Conservation (phyloP, 2,797 vertebrate species). For the Furcifer pardalis region DNA sequence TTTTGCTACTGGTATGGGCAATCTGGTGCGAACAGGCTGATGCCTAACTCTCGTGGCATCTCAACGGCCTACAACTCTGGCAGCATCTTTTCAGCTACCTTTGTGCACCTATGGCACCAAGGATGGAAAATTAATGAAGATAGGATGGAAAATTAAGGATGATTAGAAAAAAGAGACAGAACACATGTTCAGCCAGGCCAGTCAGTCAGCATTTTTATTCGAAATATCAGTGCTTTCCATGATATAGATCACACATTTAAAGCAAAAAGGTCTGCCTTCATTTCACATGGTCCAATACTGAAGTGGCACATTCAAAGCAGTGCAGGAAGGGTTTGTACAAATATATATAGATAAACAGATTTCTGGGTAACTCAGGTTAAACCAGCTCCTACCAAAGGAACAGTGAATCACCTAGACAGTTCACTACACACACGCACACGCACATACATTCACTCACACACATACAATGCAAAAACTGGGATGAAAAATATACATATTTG, state of each 20-base stretch:
- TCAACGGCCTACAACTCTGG: background rate
- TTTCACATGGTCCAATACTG: slow-evolving; percentile 74
- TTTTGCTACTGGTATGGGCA: too few species aligned
- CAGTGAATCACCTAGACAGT: slow-evolving; percentile 80
- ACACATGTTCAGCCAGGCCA: slow-evolving; percentile 51
- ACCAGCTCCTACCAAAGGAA: slow-evolving; percentile 81
- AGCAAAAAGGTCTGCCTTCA: slow-evolving; percentile 76
- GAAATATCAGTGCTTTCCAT: slow-evolving; percentile 76
- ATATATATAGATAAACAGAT: slow-evolving; percentile 80
- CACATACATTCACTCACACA: slow-evolving; percentile 62
- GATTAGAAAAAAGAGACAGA: slow-evolving; percentile 30
- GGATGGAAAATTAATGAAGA: background rate
- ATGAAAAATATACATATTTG: slow-evolving; percentile 53
- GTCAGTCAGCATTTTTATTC: slow-evolving; percentile 79
- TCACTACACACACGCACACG: slow-evolving; percentile 72
- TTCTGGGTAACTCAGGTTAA: slow-evolving; percentile 74
- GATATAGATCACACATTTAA: slow-evolving; percentile 74
- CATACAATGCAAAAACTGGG: slow-evolving; percentile 78
- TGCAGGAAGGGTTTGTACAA: slow-evolving; percentile 76
- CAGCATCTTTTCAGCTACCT: background rate
- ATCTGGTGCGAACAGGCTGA: too few species aligned
- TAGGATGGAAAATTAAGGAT: background rate
- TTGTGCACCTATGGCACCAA: background rate
- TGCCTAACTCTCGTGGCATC: too few species aligned
- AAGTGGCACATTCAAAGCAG: slow-evolving; percentile 78